Evolutionary conservation across 2,888 invertebrate genomes (phyloP).

Genomic region (Drepanosiphum platanoidis): DNA sequence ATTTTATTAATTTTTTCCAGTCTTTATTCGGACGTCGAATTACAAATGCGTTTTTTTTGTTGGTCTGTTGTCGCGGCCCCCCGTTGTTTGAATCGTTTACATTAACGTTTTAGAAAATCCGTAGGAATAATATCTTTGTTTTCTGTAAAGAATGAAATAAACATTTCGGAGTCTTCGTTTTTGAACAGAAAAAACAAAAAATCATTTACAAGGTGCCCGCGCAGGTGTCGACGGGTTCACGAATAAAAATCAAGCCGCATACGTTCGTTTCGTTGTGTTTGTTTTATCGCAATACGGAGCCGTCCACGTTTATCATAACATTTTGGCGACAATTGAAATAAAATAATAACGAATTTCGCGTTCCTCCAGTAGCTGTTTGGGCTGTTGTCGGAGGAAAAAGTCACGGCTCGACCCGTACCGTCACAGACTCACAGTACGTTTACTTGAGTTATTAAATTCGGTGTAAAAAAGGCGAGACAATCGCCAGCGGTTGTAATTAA

Average conservation of each 20-base stretch:
- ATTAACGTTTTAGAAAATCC: not conserved
- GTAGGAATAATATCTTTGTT: not conserved
- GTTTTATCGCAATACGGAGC: too few species aligned
- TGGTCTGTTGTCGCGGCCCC: not conserved
- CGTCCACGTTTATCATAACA: too few species aligned
- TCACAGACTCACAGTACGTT: too few species aligned
- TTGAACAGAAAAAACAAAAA: too few species aligned
- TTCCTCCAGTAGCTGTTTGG: not conserved
- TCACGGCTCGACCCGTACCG: not conserved
- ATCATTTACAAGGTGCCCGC: too few species aligned
- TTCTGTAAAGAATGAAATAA: not conserved
- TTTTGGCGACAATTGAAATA: not conserved
- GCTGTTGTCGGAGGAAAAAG: not conserved
- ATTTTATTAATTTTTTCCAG: not conserved
- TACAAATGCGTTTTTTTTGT: not conserved
- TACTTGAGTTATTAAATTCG: not conserved
- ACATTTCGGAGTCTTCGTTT: too few species aligned
- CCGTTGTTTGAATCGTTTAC: constrained; percentile 6
- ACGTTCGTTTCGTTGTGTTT: too few species aligned
- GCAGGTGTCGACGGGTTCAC: too few species aligned
- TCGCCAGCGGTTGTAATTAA: not conserved
- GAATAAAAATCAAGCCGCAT: too few species aligned
- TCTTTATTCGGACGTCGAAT: not conserved
- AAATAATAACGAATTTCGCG: too few species aligned
- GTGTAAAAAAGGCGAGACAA: not conserved